Percentiles rank a stretch among this genome's conserved stretches.
Evolutionary conservation across 2,113 vertebrate species (phyloP).

Genomic region (Nothobranchius kuhntae): DNA sequence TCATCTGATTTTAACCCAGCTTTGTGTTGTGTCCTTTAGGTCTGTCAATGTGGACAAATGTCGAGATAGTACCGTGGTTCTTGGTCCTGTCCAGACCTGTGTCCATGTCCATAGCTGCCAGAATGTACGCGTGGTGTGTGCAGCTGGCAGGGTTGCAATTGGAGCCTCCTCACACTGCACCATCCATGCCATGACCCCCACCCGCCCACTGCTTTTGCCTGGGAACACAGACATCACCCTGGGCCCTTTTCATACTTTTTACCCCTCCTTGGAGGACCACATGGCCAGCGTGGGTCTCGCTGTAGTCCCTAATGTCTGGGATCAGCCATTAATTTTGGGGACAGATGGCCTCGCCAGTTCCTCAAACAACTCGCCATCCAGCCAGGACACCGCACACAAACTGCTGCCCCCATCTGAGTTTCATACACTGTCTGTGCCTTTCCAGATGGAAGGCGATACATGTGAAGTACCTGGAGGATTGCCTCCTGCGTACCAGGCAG

Average conservation of each 20-base stretch:
- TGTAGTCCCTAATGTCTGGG: conserved; percentile 92
- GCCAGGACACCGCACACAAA: conserved; percentile 69
- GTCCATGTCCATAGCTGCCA: conserved; percentile 92
- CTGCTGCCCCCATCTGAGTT: conserved; percentile 86
- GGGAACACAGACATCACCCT: conserved; percentile 87
- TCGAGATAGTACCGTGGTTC: conserved; percentile 86
- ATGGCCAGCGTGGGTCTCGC: conserved; percentile 94
- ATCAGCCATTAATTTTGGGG: conserved; percentile 85
- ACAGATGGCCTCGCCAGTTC: conserved; percentile 70
- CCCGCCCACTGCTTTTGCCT: conserved; percentile 86
- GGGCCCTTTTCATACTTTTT: conserved; percentile 92
- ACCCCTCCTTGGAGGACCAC: conserved; percentile 94
- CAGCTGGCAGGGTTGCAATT: conserved; percentile 83
- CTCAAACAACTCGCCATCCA: not conserved
- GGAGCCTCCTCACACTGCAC: conserved; percentile 82
- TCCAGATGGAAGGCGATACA: conserved; percentile 94
- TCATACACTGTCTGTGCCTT: conserved; percentile 87
- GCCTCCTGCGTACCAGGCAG: conserved; percentile 83
- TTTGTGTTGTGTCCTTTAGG: conserved; percentile 63
- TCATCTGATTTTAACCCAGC: not conserved
- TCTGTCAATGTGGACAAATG: conserved; percentile 94
- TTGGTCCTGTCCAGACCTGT: conserved; percentile 87
- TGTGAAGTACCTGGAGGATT: conserved; percentile 90
- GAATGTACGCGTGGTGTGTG: conserved; percentile 83
- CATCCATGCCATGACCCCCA: conserved; percentile 86